A percentile compares a stretch with the other conserved stretches of the same genome.
phyloP scores from a whole-genome alignment of 2,888 invertebrate species.

The Rotaria macrura region DNA sequence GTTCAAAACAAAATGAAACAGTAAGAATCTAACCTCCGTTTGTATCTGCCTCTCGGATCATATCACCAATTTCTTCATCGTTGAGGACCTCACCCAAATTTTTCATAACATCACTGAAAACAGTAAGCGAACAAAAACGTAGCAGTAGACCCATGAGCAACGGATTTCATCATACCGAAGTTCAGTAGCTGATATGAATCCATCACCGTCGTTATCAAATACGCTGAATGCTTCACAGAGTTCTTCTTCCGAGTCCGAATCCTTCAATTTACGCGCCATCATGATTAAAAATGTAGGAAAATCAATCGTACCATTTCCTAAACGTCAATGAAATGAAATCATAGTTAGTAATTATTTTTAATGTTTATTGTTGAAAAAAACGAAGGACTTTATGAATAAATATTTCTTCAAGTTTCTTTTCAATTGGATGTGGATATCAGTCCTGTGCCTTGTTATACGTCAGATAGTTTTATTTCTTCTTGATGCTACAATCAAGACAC shows the following conservation, averaged over 20 bases:
- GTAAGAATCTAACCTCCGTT: constrained; percentile 65
- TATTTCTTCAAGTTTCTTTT: no score
- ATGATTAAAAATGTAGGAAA: constrained; percentile 99
- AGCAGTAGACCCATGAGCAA: neutral
- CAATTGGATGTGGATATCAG: no score
- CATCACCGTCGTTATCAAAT: constrained; percentile 97
- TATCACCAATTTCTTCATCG: constrained; percentile 96
- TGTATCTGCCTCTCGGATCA: constrained; percentile 96
- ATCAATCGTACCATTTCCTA: constrained; percentile 85
- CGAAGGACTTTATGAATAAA: no score
- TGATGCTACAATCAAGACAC: neutral
- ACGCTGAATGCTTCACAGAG: constrained; percentile 94
- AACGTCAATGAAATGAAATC: neutral
- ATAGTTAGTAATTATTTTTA: no score
- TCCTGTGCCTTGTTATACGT: no score
- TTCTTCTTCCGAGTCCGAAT: constrained; percentile 95
- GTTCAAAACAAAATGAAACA: neutral
- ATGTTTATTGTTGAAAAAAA: no score
- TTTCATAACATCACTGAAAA: constrained; percentile 87
- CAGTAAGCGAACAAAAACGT: no score
- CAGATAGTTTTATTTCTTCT: no score
- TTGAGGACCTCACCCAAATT: constrained; percentile 97
- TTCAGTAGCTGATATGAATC: constrained; percentile 94
- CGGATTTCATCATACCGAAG: constrained; percentile 56
- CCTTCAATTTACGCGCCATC: constrained; percentile 99